Conservation (phyloP, 1,140 invertebrate species). For the Hypsibius dujardini region DNA sequence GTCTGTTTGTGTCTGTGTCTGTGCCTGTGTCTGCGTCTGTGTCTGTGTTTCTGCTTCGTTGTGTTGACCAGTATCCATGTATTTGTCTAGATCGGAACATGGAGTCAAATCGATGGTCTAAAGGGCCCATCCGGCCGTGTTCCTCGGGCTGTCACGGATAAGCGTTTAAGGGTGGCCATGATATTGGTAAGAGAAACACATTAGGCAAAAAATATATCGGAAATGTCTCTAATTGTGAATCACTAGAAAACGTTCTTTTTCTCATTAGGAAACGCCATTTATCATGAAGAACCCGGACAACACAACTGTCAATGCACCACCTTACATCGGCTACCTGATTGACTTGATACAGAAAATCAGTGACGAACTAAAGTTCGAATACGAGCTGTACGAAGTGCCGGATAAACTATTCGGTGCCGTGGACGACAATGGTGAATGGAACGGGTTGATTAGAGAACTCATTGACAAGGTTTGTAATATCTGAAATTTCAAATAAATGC, state of each 20-base stretch:
- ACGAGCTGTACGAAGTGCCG: constrained; percentile 55
- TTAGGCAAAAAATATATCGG: too few species aligned
- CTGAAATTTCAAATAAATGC: background rate
- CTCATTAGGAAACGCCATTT: constrained; percentile 60
- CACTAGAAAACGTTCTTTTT: too few species aligned
- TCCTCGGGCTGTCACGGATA: constrained; percentile 43
- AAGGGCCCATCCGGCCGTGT: constrained; percentile 49
- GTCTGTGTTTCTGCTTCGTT: too few species aligned
- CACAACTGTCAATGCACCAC: constrained; percentile 28
- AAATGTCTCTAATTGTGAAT: too few species aligned
- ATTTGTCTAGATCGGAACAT: constrained; percentile 28
- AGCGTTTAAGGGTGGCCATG: constrained; percentile 45
- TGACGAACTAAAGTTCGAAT: constrained; percentile 65
- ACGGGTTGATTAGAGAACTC: constrained; percentile 73
- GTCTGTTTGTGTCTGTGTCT: too few species aligned
- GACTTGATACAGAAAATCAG: constrained; percentile 71
- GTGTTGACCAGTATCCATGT: too few species aligned
- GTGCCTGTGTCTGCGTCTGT: constrained; percentile 35
- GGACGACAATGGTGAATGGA: constrained; percentile 61
- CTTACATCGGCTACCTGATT: constrained; percentile 73
- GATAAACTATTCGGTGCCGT: constrained; percentile 66
- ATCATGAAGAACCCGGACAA: constrained; percentile 35
- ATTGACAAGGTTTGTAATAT: constrained; percentile 49
- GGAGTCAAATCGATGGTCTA: constrained; percentile 41
- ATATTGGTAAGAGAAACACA: constrained; percentile 40